Conservation (phyloP, 2,797 vertebrate species). For the Chelon labrosus region DNA sequence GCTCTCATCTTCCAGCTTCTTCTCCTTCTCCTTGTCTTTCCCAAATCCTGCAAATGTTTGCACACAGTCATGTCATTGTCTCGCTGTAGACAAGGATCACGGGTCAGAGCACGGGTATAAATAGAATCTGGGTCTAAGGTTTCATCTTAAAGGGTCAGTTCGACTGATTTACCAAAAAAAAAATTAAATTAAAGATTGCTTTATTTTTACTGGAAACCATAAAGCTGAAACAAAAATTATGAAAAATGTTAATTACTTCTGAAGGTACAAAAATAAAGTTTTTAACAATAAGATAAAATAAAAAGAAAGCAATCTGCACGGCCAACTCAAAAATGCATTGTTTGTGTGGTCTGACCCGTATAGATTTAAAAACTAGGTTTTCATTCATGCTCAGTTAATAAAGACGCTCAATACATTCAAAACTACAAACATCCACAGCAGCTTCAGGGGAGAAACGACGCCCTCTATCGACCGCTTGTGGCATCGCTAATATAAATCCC, state of each 20-base stretch:
- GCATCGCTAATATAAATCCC: slow-evolving; percentile 52
- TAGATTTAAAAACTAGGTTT: fast-evolving
- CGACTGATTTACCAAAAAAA: background rate
- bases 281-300: too few relatives aligned
- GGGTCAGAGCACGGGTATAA: slow-evolving; percentile 30
- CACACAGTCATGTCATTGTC: slow-evolving; percentile 55
- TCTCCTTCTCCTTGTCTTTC: slow-evolving; percentile 92
- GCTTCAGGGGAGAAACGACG: slow-evolving; percentile 29
- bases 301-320: too few relatives aligned
- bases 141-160: slow-evolving; percentile 1
- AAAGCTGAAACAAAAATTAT: background rate
- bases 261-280: background rate
- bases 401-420: background rate
- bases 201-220: background rate
- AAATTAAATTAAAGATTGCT: background rate
- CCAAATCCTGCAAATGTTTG: slow-evolving; percentile 84
- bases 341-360: background rate
- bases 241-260: background rate
- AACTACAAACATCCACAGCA: background rate
- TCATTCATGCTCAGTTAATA: background rate
- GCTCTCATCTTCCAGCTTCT: slow-evolving; percentile 95
- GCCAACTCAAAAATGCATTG: too few relatives aligned
- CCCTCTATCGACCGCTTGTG: slow-evolving; percentile 61
- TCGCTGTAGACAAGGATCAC: slow-evolving; percentile 22
- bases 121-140: slow-evolving; percentile 10